phyloP scores from a whole-genome alignment of 2,888 invertebrate genomes.

The Linnaemya tessellans region DNA sequence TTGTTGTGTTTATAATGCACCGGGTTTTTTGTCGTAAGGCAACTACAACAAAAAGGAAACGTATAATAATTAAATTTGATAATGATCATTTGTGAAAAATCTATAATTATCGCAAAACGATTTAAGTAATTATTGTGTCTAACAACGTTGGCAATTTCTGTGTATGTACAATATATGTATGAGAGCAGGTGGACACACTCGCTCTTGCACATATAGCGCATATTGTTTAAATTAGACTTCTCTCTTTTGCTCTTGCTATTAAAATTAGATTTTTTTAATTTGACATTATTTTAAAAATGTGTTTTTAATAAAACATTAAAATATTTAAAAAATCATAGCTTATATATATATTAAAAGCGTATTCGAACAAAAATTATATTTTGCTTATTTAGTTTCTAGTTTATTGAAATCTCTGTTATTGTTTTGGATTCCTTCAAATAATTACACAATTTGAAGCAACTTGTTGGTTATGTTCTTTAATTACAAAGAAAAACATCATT shows the following conservation, averaged over 20 bases:
- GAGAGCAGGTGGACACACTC: slow-evolving; percentile 48
- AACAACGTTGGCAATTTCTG: slow-evolving; percentile 62
- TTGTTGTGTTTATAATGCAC: slow-evolving; percentile 63
- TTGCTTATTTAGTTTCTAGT: neutral
- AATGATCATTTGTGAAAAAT: slow-evolving; percentile 78
- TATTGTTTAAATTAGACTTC: slow-evolving; percentile 20
- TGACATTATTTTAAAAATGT: slow-evolving; percentile 19
- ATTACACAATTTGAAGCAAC: slow-evolving; percentile 64
- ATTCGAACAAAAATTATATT: neutral
- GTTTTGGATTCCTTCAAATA: slow-evolving; percentile 19
- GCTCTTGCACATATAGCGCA: neutral
- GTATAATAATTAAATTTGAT: slow-evolving; percentile 72
- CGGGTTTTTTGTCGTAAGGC: slow-evolving; percentile 51
- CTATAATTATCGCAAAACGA: slow-evolving; percentile 77
- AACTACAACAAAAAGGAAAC: slow-evolving; percentile 39
- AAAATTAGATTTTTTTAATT: slow-evolving; percentile 16
- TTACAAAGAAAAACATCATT: slow-evolving; percentile 56
- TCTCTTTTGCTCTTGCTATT: slow-evolving; percentile 35
- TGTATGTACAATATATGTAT: slow-evolving; percentile 32
- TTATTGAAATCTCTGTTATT: slow-evolving; percentile 29
- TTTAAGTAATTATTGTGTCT: slow-evolving; percentile 71
- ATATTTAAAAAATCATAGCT: neutral
- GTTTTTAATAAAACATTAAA: slow-evolving; percentile 17
- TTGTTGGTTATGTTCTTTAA: slow-evolving; percentile 65
- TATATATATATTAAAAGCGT: neutral